Base-by-base conservation (phyloP, 2,113 vertebrate genomes). In the Leptocoma aspasia region DNA sequence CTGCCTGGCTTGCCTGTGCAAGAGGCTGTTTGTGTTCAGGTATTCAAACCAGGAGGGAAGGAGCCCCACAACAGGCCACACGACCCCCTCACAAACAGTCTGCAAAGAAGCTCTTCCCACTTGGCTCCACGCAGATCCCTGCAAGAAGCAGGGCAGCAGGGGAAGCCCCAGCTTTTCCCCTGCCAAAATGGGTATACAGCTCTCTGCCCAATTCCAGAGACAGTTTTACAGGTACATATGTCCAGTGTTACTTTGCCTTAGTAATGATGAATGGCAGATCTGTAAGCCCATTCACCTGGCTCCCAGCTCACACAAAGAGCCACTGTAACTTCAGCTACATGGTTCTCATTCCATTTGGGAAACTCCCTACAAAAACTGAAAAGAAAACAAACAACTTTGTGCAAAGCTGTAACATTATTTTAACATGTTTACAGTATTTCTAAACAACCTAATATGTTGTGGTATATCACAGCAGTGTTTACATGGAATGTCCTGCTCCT, bases 61-160 rank as follows among this genome's bases (percentile, higher is more conserved):
- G 18, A 89, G 33, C 15, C 41, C n/a, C 24, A 15, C 7, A 52
- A 18, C 7, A 69, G 71, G 42, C n/a, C 45, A 45, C 1, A 1
- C 45, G 60, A 19, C 11, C 22, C 22, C 39, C 8, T 73, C 72
- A 53, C 10, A 14, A 27, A 41, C 57, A 49, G 30, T 8, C 64
- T 61, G 64, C 56, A 49, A 68, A 86, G 39, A 50, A 63, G 9
- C 35, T 39, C 39, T 50, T 77, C 28, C 52, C 31, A 10, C 60
- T 18, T 70, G 54, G 37, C 37, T 41, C 49, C 45, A 20, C 0
- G 0, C 0, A 15, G 39, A 75, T 22, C 27, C 11, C 65, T 72
- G 31, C 53, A 66, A 60, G 30, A 81, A 78, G 4, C 47, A 20
- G 28, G 27, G 33, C 3, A 33, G 28, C 31, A 69, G 11, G 20